Percentiles rank a stretch among this genome's conserved stretches.
Evolutionary conservation across 2,888 invertebrate species (phyloP).

Genomic region (Drosophila meridionalis): DNA sequence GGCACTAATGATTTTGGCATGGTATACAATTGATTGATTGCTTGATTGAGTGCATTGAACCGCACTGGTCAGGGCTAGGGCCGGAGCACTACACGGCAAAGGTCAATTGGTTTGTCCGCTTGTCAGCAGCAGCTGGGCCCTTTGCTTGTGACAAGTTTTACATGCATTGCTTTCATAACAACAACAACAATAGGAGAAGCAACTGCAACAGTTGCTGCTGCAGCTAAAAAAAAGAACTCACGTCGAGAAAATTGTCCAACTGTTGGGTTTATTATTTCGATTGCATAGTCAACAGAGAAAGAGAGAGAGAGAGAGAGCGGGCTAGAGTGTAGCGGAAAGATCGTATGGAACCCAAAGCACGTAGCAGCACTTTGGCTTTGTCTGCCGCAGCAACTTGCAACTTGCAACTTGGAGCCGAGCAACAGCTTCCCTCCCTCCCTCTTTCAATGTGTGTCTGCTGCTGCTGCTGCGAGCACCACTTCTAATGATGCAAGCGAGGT

Average conservation of each 20-base stretch:
- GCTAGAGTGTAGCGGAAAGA: constrained; percentile 18
- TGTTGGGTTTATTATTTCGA: constrained; percentile 79
- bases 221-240: constrained; percentile 55
- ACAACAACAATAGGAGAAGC: constrained; percentile 32
- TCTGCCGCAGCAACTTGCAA: constrained; percentile 63
- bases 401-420: constrained; percentile 45
- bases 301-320: constrained; percentile 1
- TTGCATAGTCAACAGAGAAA: constrained; percentile 48
- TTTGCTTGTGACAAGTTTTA: constrained; percentile 68
- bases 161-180: constrained; percentile 61
- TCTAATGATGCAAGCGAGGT: constrained; percentile 80
- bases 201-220: constrained; percentile 23
- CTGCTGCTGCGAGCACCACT: constrained; percentile 68
- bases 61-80: constrained; percentile 44
- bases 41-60: constrained; percentile 78
- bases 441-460: constrained; percentile 48
- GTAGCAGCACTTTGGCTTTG: constrained; percentile 79
- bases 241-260: constrained; percentile 79
- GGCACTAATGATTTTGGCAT: constrained; percentile 74
- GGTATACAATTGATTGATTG: constrained; percentile 72
- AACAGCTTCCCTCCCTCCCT: constrained; percentile 20
- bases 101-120: constrained; percentile 71
- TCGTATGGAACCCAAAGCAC: constrained; percentile 66
- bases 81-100: constrained; percentile 30
- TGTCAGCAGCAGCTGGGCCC: constrained; percentile 23